phyloP scores from a whole-genome alignment of 2,797 vertebrate genomes.

The Poliocrania exsul region DNA sequence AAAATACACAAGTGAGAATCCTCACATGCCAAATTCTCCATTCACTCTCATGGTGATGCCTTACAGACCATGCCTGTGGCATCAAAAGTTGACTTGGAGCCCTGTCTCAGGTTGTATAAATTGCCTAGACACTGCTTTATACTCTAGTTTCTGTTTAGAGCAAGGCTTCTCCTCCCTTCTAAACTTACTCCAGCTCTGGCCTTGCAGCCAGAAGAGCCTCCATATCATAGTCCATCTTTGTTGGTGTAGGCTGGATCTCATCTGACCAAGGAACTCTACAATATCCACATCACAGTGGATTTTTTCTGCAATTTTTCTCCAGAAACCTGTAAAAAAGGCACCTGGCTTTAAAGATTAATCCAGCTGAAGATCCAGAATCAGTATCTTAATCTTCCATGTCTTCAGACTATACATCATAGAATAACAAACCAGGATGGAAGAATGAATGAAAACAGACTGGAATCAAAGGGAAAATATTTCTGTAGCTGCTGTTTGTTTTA shows the following conservation, averaged over 20 bases:
- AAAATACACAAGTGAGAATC: not conserved
- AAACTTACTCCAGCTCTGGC: not conserved
- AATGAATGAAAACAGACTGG: not conserved
- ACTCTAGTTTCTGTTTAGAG: not conserved
- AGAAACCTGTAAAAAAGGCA: not conserved
- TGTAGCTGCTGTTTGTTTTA: not conserved
- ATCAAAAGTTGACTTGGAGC: not conserved
- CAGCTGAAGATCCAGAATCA: not conserved
- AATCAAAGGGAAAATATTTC: not conserved
- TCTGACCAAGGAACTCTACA: not conserved
- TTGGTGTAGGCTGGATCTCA: not conserved
- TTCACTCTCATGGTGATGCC: not conserved
- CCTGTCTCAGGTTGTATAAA: not conserved
- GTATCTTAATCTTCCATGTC: not conserved
- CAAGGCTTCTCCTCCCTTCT: not conserved
- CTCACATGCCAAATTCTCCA: not conserved
- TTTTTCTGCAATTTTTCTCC: not conserved
- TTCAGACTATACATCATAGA: not conserved
- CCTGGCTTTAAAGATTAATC: not conserved
- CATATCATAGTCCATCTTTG: not conserved
- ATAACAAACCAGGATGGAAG: not conserved
- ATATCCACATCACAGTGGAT: not conserved
- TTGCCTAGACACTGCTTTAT: not conserved
- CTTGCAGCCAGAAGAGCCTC: not conserved
- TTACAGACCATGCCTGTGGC: not conserved